phyloP scores from a whole-genome alignment of 1,140 invertebrate genomes.

The Paraescarpia echinospica region DNA sequence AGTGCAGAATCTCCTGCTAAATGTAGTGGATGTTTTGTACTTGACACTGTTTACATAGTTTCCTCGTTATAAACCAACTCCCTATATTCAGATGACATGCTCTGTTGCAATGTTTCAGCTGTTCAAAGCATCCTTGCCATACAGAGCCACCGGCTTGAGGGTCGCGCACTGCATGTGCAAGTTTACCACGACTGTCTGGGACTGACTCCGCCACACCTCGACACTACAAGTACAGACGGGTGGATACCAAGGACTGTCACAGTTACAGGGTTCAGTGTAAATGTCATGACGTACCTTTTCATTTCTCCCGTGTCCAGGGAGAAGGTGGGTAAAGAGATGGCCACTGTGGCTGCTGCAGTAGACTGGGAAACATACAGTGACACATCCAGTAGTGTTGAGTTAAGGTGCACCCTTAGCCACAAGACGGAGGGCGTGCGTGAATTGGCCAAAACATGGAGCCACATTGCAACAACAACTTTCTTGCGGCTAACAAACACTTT shows the following conservation, averaged over 20 bases:
- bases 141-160: background rate
- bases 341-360: background rate
- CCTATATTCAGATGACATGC: no score
- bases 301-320: background rate
- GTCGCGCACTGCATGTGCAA: background rate
- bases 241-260: background rate
- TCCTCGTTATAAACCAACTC: no score
- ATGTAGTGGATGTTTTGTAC: no score
- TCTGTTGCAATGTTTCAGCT: background rate
- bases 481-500: no score
- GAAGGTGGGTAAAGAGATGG: background rate
- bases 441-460: no score
- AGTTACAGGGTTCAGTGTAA: background rate
- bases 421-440: no score
- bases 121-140: background rate
- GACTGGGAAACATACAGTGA: background rate
- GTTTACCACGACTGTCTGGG: slow-evolving; percentile 6
- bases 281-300: background rate
- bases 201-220: background rate
- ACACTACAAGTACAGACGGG: background rate
- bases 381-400: no score
- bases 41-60: no score
- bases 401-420: no score
- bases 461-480: no score
- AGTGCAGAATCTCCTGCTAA: no score